These are phyloP conservation scores for Antechinus flavipes DNA, from an alignment of 2,113 vertebrate genomes.

Conservation along the genomic window DNA sequence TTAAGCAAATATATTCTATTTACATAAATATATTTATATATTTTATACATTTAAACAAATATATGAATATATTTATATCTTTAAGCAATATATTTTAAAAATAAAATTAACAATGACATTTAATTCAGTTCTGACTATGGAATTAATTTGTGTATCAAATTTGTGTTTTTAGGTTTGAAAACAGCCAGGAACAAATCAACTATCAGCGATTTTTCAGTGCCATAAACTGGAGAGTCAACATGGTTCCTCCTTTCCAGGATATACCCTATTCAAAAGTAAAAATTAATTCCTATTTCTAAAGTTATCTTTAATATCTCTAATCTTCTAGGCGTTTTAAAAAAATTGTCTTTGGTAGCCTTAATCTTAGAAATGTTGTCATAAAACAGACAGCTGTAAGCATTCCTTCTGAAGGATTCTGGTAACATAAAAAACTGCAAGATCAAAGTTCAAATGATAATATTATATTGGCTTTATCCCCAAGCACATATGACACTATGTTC, in stretches of 20 bases:
- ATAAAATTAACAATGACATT: conserved; percentile 48
- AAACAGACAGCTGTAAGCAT: conserved; percentile 73
- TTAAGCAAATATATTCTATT: too few relatives aligned
- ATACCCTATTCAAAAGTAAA: conserved; percentile 85
- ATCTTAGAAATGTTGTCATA: conserved; percentile 57
- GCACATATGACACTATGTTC: not conserved
- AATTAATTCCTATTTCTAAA: conserved; percentile 53
- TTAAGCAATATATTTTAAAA: conserved; percentile 41
- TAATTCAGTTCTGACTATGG: conserved; percentile 56
- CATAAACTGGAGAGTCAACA: conserved; percentile 91
- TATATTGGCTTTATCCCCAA: conserved; percentile 8
- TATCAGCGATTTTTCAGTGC: conserved; percentile 87
- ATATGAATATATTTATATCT: too few relatives aligned
- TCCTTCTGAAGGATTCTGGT: conserved; percentile 65
- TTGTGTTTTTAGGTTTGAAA: conserved; percentile 84
- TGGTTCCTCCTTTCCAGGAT: conserved; percentile 66
- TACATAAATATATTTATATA: too few relatives aligned
- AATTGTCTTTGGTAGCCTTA: conserved; percentile 23
- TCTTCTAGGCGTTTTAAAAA: not conserved
- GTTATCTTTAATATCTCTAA: not conserved
- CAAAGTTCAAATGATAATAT: conserved; percentile 45
- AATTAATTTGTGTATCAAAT: conserved; percentile 50
- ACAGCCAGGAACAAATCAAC: conserved; percentile 86
- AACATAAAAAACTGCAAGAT: conserved; percentile 53
- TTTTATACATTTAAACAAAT: too few relatives aligned